Evolutionary conservation across 2,797 vertebrate species (phyloP).

Genomic region (Neostethus bicornis): DNA sequence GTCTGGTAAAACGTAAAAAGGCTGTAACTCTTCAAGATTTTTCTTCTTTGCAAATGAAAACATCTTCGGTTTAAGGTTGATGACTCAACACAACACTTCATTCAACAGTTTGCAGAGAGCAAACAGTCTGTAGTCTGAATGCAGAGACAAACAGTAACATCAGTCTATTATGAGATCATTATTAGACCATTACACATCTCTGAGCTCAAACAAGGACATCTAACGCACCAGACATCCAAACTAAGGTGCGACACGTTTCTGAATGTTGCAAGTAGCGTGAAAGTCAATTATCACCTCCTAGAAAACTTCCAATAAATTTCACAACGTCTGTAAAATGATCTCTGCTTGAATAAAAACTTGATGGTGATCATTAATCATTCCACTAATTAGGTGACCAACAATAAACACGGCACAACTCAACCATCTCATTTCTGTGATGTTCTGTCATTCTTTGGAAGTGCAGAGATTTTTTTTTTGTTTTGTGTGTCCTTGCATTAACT

Average conservation of each 20-base stretch:
- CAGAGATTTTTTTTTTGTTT: constrained; percentile 24
- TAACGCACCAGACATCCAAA: constrained; percentile 10
- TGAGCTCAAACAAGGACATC: constrained; percentile 4
- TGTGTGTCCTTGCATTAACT: constrained; percentile 2
- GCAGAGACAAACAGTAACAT: constrained; percentile 13
- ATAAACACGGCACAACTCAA: constrained; percentile 46
- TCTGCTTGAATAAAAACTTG: constrained; percentile 34
- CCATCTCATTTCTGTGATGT: constrained; percentile 20
- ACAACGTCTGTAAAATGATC: constrained; percentile 29
- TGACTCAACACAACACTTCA: constrained; percentile 21
- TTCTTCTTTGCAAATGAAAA: neutral
- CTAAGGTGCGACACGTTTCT: constrained; percentile 6
- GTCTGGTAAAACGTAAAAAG: neutral
- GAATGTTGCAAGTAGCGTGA: constrained; percentile 22
- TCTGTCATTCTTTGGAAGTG: constrained; percentile 18
- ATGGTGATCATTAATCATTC: constrained; percentile 57
- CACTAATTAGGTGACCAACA: constrained; percentile 51
- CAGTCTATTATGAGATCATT: constrained; percentile 16
- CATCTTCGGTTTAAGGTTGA: neutral
- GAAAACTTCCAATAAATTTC: constrained; percentile 42
- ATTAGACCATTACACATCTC: constrained; percentile 21
- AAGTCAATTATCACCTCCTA: constrained; percentile 40
- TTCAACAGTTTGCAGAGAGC: constrained; percentile 28
- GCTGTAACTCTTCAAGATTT: neutral
- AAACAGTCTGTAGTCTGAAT: constrained; percentile 21